Conservation (phyloP, 2,888 invertebrate species). For the Sinentomon sp. region DNA sequence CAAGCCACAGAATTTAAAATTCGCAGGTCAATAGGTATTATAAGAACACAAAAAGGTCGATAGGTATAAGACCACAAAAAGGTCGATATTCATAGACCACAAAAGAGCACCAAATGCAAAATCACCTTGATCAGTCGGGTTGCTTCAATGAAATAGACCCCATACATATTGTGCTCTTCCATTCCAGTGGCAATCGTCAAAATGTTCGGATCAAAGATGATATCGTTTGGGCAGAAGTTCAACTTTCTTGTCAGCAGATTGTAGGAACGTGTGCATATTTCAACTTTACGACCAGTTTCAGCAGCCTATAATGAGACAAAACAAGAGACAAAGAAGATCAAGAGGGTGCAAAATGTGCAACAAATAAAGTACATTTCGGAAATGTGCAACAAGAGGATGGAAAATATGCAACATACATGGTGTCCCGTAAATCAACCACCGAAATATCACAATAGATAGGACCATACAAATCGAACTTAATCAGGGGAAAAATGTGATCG, state of each 20-base stretch:
- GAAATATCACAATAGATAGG: too few relatives aligned
- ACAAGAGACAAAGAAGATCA: conserved; percentile 1
- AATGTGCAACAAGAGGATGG: too few relatives aligned
- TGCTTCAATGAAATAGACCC: conserved; percentile 26
- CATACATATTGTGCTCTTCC: conserved; percentile 28
- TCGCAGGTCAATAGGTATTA: not conserved
- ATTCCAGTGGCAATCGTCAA: conserved; percentile 31
- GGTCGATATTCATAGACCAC: too few relatives aligned
- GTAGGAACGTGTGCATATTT: conserved; percentile 27
- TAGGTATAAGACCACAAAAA: too few relatives aligned
- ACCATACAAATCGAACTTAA: too few relatives aligned
- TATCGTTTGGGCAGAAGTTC: conserved; percentile 26
- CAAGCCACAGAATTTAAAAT: not conserved
- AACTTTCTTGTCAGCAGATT: conserved; percentile 24
- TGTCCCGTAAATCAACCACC: too few relatives aligned
- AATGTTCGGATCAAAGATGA: conserved; percentile 31
- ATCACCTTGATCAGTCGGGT: conserved; percentile 24
- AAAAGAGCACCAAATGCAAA: conserved; percentile 1
- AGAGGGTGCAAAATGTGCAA: not conserved
- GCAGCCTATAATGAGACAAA: conserved; percentile 22
- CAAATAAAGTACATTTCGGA: too few relatives aligned
- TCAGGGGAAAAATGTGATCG: too few relatives aligned
- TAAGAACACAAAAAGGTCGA: too few relatives aligned
- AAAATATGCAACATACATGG: too few relatives aligned
- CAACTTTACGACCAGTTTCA: conserved; percentile 24